Conservation (phyloP, 2,113 vertebrate species). For the Bombycilla garrulus region DNA sequence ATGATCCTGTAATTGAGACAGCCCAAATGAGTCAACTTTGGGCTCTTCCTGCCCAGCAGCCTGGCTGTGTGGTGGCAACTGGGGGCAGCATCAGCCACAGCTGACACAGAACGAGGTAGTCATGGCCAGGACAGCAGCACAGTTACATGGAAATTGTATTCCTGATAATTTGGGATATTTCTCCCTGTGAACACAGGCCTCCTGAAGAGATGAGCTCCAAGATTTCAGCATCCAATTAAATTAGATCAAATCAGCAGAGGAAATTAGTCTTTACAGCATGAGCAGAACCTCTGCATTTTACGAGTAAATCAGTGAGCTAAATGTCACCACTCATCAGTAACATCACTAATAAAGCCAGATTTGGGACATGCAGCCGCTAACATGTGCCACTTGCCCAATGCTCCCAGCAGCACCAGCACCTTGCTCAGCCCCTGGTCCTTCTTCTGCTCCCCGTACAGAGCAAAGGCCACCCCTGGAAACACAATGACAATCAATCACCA, state of each 20-base stretch:
- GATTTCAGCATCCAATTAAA: constrained; percentile 40
- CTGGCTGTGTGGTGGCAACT: not conserved
- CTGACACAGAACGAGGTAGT: not conserved
- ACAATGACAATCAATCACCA: accelerated
- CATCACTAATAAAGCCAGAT: not conserved
- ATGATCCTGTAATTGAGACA: not conserved
- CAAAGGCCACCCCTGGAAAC: not conserved
- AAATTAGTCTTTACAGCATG: constrained; percentile 34
- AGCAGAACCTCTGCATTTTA: constrained; percentile 23
- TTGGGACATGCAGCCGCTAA: not conserved
- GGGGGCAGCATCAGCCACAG: not conserved
- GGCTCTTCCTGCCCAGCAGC: not conserved
- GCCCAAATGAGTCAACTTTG: not conserved
- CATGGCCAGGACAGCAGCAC: not conserved
- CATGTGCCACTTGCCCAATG: accelerated
- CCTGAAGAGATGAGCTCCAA: not conserved
- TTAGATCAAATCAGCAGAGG: constrained; percentile 44
- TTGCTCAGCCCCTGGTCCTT: not conserved
- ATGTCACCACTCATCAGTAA: constrained; percentile 14
- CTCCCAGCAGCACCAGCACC: not conserved
- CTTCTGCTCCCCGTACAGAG: accelerated
- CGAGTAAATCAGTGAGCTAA: constrained; percentile 11
- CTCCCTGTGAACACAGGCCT: not conserved
- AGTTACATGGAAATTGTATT: not conserved
- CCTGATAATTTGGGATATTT: not conserved